phyloP scores from a whole-genome alignment of 2,888 invertebrate species.

The Gari tellinella region DNA sequence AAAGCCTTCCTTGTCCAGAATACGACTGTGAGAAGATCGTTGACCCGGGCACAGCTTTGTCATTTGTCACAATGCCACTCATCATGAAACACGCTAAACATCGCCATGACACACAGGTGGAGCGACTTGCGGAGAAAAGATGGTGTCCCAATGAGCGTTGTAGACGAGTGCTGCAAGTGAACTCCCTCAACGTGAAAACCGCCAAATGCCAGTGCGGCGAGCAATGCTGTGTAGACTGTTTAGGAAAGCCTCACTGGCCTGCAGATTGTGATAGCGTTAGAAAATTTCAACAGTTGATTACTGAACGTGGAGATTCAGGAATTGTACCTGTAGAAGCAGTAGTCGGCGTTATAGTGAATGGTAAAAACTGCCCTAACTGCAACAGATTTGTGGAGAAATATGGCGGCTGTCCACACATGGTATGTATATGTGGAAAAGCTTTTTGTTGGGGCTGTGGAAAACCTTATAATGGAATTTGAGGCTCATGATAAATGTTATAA shows the following conservation, averaged over 20 bases:
- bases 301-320: conserved; percentile 43
- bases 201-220: conserved; percentile 62
- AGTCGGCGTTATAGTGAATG: conserved; percentile 39
- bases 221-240: conserved; percentile 63
- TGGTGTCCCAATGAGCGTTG: conserved; percentile 69
- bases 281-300: conserved; percentile 52
- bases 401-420: conserved; percentile 67
- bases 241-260: conserved; percentile 66
- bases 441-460: conserved; percentile 72
- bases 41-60: conserved; percentile 45
- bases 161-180: conserved; percentile 54
- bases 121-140: conserved; percentile 40
- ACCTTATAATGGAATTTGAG: conserved; percentile 7
- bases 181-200: conserved; percentile 28
- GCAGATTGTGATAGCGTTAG: conserved; percentile 58
- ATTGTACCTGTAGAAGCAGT: conserved; percentile 25
- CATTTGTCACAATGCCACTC: conserved; percentile 39
- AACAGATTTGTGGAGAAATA: conserved; percentile 64
- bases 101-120: conserved; percentile 54
- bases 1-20: conserved; percentile 59
- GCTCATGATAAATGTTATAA: conserved; percentile 3
- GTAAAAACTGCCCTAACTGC: conserved; percentile 69
- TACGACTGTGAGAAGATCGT: conserved; percentile 56
- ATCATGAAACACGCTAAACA: conserved; percentile 37
- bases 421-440: conserved; percentile 56